These are phyloP conservation scores for Maccullochella peelii DNA, from an alignment of 2,113 vertebrate species.

Conservation along the genomic window DNA sequence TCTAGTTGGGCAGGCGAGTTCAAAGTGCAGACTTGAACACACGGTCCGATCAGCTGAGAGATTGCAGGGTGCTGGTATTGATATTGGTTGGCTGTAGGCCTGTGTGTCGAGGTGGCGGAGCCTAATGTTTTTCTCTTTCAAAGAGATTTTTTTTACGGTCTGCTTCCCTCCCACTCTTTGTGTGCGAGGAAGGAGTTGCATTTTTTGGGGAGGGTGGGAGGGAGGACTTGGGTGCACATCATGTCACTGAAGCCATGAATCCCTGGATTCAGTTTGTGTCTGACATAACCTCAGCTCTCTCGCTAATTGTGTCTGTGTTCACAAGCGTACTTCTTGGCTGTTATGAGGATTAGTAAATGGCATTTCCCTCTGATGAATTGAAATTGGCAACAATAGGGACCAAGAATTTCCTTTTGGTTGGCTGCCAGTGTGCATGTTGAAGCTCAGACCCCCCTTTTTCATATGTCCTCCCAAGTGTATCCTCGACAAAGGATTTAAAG, in stretches of 20 bases:
- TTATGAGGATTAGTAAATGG: slow-evolving; percentile 64
- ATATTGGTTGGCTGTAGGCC: slow-evolving; percentile 17
- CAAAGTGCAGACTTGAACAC: not conserved
- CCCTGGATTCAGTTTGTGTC: not conserved
- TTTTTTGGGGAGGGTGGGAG: slow-evolving; percentile 9
- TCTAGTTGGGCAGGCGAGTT: not conserved
- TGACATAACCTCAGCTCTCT: slow-evolving; percentile 15
- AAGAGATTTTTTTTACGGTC: slow-evolving; percentile 67
- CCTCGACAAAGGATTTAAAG: not conserved
- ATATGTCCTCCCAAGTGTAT: not conserved
- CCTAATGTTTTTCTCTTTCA: slow-evolving; percentile 52
- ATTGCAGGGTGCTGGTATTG: not conserved
- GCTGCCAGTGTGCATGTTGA: slow-evolving; percentile 53
- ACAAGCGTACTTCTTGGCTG: slow-evolving; percentile 28
- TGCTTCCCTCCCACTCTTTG: slow-evolving; percentile 56
- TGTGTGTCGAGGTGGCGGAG: slow-evolving; percentile 30
- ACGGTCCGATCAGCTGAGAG: not conserved
- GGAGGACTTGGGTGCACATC: not conserved
- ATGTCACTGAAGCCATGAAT: slow-evolving; percentile 10
- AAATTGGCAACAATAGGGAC: slow-evolving; percentile 60
- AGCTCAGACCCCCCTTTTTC: not conserved
- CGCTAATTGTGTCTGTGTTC: slow-evolving; percentile 32
- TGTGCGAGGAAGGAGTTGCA: not conserved
- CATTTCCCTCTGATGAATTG: slow-evolving; percentile 69
- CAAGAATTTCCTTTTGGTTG: slow-evolving; percentile 69